Evolutionary conservation across 2,888 invertebrate genomes (phyloP), one percentile per base, ranked within the genome.

Genomic region (Exocentrus adspersus): DNA sequence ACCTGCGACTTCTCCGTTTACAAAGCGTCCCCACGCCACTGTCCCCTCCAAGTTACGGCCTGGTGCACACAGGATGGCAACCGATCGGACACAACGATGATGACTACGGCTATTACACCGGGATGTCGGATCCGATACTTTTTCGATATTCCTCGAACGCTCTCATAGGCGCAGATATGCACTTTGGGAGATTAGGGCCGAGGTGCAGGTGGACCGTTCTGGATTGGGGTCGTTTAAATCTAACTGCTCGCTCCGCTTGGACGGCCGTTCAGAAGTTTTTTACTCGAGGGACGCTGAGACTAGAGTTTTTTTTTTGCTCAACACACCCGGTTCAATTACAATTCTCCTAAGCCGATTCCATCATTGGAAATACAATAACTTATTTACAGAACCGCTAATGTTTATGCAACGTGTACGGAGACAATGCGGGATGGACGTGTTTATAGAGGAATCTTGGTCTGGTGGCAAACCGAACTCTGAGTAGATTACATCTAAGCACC

Each of bases 41-140:
- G 19, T 32, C 45, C 43, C 9, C 20, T 45, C 32, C 45, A 56
- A 32, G 32, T 45, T 20, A 43, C 30, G 45, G 75, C 60, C 72
- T 72, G 68, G 59, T 73, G 76, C 66, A 64, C 66, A 63, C 68
- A 63, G 69, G 45, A 75, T 75, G 71, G 69, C 67, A 71, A 66
- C 67, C 70, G 76, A 73, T 75, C 73, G 74, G 74, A 75, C 73
- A 76, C 74, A 76, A n/a, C 72, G 75, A 76, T 76, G 72, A 73
- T 69, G 74, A 76, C 75, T 74, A 75, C 72, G 73, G 74, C 75
- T 76, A 73, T 75, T 76, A 74, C 70, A 72, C 70, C 71, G 63
- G 62, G 62, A 62, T 62, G 61, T 46, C 17, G 28, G 42, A 48
- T 45, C 56, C 60, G 63, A 70, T 73, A 66, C 72, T 56, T 71